Conservation (phyloP, 1,140 invertebrate species). For the Macrotrachela quadricornifera region DNA sequence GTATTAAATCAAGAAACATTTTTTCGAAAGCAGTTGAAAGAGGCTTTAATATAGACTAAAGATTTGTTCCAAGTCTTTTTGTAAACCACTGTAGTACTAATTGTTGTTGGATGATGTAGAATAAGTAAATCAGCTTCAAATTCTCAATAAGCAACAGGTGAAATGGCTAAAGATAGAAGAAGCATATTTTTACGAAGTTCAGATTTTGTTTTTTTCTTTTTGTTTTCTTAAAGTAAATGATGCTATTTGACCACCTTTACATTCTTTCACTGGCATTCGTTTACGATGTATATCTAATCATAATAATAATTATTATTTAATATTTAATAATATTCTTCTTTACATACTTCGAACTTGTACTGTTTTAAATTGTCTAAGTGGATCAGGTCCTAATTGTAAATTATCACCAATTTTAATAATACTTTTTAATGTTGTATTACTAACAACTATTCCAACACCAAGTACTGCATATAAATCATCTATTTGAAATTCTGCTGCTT, state of each 20-base stretch:
- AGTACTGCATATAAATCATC: slow-evolving; percentile 96
- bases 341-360: slow-evolving; percentile 80
- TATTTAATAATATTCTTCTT: too few relatives aligned
- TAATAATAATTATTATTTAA: too few relatives aligned
- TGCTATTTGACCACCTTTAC: slow-evolving; percentile 86
- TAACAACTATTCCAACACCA: slow-evolving; percentile 91
- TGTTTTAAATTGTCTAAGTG: slow-evolving; percentile 67
- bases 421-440: slow-evolving; percentile 75
- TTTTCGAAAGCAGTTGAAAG: too few relatives aligned
- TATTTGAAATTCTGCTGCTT: slow-evolving; percentile 92
- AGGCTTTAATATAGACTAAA: too few relatives aligned
- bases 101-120: slow-evolving; percentile 94
- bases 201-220: slow-evolving; percentile 67
- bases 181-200: slow-evolving; percentile 98
- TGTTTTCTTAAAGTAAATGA: slow-evolving; percentile 96
- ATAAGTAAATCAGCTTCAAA: slow-evolving; percentile 96
- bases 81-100: too few relatives aligned
- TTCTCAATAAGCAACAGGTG: slow-evolving; percentile 93
- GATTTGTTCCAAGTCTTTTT: too few relatives aligned
- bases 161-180: slow-evolving; percentile 69
- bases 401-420: slow-evolving; percentile 74
- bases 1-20: too few relatives aligned
- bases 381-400: slow-evolving; percentile 75
- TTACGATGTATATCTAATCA: slow-evolving; percentile 97
- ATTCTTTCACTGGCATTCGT: slow-evolving; percentile 82